Base-by-base conservation (phyloP, 1,140 invertebrate species). In the Cephus cinctus region DNA sequence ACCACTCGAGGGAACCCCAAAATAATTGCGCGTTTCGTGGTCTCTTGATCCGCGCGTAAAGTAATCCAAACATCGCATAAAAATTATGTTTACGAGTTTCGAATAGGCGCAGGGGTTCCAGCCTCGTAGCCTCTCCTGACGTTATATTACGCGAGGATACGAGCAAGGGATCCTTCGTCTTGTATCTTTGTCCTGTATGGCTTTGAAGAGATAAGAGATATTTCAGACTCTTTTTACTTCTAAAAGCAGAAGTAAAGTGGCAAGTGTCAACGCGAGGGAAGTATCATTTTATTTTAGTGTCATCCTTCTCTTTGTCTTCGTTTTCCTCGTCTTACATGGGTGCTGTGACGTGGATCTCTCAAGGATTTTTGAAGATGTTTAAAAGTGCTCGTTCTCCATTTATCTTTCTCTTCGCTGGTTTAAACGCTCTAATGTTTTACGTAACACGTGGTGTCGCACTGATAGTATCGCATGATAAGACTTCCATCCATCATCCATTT, bases 41-140 rank as follows among this genome's bases (percentile, higher is more conserved):
- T 71, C 64, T 67, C 65, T 64, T 64, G 63, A 68, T 71, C 59
- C 56, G 54, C 54, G 64, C 60, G 58, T 58, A 64, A 68, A 71
- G 67, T 67, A 65, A 73, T 73, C 63, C 69, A 71, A 73, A 70
- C 65, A 67, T 59, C 53, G 63, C 70, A 67, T 73, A 72, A 71
- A 71, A 75, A 73, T 75, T 69, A 75, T 68, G 67, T 75, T 73
- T 75, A 75, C 67, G 69, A 71, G 67, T 67, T 69, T 68, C 58
- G 47, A 73, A 73, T 71, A 50, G 34, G 34, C 19, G 61, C 21
- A 56, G 30, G 51, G 53, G 56, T 43, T 34, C 54, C 36, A 25
- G 43, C 31, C 14, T 23, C 41, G 30, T 20, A 16, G 34, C 34
- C 6, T 14, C 34, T 6, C 34, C 34, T 14, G 34, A 6, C 8